phyloP scores from a whole-genome alignment of 2,888 invertebrate genomes.

The Eurytoma adleriae region DNA sequence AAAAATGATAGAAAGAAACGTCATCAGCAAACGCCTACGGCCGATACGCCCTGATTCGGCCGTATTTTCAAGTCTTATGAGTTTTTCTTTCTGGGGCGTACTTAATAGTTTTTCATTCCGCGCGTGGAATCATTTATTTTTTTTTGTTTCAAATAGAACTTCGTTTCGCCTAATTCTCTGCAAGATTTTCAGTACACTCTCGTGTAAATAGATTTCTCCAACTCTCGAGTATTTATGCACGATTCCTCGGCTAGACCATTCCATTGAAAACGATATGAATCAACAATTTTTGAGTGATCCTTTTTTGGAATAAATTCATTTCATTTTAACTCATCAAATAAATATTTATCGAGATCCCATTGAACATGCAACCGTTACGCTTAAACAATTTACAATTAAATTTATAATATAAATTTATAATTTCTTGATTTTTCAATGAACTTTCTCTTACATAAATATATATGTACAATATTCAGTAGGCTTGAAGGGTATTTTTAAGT shows the following conservation, averaged over 20 bases:
- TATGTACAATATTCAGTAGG: too few relatives aligned
- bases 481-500: too few relatives aligned
- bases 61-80: conserved; percentile 54
- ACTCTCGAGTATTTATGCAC: conserved; percentile 31
- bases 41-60: conserved; percentile 37
- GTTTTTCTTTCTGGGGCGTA: conserved; percentile 42
- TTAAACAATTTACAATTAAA: too few relatives aligned
- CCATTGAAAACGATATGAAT: conserved; percentile 27
- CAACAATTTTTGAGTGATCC: not conserved
- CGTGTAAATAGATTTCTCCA: conserved; percentile 18
- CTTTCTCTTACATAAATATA: too few relatives aligned
- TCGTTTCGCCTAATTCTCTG: conserved; percentile 17
- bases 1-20: conserved; percentile 37
- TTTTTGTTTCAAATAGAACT: conserved; percentile 20
- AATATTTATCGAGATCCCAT: too few relatives aligned
- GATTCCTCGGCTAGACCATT: conserved; percentile 18
- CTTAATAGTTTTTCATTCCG: conserved; percentile 34
- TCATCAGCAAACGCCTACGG: conserved; percentile 43
- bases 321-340: too few relatives aligned
- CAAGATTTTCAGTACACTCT: conserved; percentile 13
- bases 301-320: too few relatives aligned
- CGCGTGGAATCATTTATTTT: conserved; percentile 34
- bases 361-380: too few relatives aligned
- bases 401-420: too few relatives aligned
- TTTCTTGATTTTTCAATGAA: too few relatives aligned